Conservation (phyloP, 1,140 invertebrate species). For the Trypoxylus dichotomus region DNA sequence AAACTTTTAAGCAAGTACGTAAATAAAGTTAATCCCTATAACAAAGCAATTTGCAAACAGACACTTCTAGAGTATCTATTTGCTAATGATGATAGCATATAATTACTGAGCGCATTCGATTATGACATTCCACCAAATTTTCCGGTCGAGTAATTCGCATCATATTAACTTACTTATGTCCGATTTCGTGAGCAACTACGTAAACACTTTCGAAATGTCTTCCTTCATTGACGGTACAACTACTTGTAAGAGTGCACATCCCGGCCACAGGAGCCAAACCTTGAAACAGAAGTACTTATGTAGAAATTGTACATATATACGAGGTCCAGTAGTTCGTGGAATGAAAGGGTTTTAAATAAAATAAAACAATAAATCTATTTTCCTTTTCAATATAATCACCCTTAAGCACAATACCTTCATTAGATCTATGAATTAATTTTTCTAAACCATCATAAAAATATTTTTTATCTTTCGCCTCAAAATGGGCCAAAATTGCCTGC, state of each 20-base stretch:
- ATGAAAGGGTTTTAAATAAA: no score
- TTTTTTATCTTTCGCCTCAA: no score
- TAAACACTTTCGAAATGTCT: constrained; percentile 68
- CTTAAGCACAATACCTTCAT: no score
- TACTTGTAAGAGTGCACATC: constrained; percentile 65
- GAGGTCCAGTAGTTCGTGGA: no score
- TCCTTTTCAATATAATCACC: no score
- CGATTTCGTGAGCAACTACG: constrained; percentile 66
- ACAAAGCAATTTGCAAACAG: neutral
- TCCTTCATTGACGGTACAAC: constrained; percentile 67
- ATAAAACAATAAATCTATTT: no score
- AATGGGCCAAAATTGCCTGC: no score
- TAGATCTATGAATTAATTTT: no score
- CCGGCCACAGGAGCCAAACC: constrained; percentile 65
- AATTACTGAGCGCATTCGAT: neutral
- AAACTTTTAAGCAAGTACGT: no score
- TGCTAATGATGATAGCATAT: neutral
- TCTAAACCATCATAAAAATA: no score
- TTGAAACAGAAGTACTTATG: constrained; percentile 42
- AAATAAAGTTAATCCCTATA: no score
- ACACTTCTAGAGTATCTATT: neutral
- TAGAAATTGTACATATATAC: no score
- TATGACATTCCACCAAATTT: neutral
- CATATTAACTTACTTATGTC: constrained; percentile 59
- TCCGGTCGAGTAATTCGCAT: constrained; percentile 4